Evolutionary conservation across 2,888 invertebrate species (phyloP).

Genomic region (Andrena hattorfiana): DNA sequence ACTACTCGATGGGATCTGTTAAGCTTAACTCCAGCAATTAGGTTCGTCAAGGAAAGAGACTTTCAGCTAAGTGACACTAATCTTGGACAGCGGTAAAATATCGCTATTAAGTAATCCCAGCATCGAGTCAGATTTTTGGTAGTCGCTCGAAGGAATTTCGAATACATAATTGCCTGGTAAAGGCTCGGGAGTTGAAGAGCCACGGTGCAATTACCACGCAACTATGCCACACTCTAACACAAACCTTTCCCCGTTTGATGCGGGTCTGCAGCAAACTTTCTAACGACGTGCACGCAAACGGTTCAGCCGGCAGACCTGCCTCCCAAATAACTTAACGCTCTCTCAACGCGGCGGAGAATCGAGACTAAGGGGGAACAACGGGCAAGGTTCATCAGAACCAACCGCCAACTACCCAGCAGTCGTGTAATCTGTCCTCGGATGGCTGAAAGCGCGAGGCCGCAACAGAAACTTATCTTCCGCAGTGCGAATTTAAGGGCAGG

Average conservation of each 20-base stretch:
- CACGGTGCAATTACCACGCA: neutral
- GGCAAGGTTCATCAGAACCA: constrained; percentile 39
- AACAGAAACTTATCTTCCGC: constrained; percentile 52
- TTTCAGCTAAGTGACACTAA: no score
- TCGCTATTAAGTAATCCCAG: no score
- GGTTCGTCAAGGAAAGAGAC: no score
- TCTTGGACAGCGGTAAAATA: no score
- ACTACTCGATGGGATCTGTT: neutral
- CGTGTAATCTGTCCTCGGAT: constrained; percentile 60
- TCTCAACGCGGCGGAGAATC: neutral
- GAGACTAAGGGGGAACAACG: constrained; percentile 8
- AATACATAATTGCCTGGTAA: no score
- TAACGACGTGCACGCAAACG: neutral
- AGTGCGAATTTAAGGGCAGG: constrained; percentile 27
- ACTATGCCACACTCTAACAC: neutral
- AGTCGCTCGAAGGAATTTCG: no score
- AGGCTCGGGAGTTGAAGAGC: neutral
- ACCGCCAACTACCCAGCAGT: constrained; percentile 29
- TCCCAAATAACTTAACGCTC: constrained; percentile 29
- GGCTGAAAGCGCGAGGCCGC: constrained; percentile 29
- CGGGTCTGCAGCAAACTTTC: neutral
- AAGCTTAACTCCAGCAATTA: neutral
- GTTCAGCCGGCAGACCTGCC: neutral
- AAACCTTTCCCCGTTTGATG: constrained; percentile 9
- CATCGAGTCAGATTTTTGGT: no score